phyloP scores from a whole-genome alignment of 2,113 vertebrate species.

The Vidua chalybeata region DNA sequence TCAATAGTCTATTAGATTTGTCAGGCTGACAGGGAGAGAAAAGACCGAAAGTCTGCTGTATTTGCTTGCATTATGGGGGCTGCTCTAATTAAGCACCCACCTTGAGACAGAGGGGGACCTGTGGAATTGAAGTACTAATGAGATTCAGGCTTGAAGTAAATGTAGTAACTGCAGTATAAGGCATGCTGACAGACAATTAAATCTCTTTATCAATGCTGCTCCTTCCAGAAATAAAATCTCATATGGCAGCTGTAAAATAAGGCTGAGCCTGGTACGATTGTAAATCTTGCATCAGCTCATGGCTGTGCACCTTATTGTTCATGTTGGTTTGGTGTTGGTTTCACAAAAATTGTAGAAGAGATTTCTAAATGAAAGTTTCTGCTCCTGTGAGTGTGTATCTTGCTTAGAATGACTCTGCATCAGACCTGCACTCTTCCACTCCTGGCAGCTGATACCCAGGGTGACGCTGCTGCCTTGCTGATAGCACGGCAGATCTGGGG shows the following conservation, averaged over 20 bases:
- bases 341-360: slow-evolving; percentile 12
- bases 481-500: accelerated
- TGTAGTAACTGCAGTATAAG: slow-evolving; percentile 77
- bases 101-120: slow-evolving; percentile 69
- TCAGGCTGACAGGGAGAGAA: slow-evolving; percentile 70
- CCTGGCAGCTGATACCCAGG: neutral
- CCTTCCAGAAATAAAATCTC: slow-evolving; percentile 74
- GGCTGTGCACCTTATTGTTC: neutral
- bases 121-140: slow-evolving; percentile 79
- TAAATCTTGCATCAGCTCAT: slow-evolving; percentile 41
- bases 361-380: slow-evolving; percentile 7
- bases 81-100: slow-evolving; percentile 77
- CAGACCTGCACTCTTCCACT: neutral
- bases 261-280: neutral
- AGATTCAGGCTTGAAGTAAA: slow-evolving; percentile 77
- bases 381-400: neutral
- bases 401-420: neutral
- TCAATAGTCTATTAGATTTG: slow-evolving; percentile 94
- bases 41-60: neutral
- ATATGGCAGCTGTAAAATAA: slow-evolving; percentile 66
- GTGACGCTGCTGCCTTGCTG: neutral
- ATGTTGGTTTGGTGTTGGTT: slow-evolving; percentile 17
- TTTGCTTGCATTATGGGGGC: slow-evolving; percentile 62
- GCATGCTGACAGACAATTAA: slow-evolving; percentile 82
- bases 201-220: slow-evolving; percentile 77